Base-by-base conservation (phyloP, 2,888 invertebrate genomes). In the Beris morrisii region DNA sequence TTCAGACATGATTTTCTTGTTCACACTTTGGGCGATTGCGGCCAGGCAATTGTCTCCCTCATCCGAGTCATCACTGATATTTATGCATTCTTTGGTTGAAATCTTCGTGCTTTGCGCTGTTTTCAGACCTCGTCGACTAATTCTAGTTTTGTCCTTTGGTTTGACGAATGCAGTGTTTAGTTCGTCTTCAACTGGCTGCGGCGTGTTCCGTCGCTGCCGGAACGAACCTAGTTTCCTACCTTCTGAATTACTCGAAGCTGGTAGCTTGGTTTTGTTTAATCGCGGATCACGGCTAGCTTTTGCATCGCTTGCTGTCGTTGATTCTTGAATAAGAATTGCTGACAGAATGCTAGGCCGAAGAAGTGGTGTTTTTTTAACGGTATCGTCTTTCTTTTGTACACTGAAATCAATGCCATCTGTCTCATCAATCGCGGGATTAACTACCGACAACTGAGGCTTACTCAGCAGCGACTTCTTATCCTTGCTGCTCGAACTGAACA, bases 1-100 rank as follows among this genome's bases (percentile, higher is more conserved):
- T 0, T 76, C 74, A 22, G 78, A 76, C 77, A 78, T 77, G 32
- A 80, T 80, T 70, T 79, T 78, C 22, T 80, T 79, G 65, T 79
- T 79, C 2, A 81, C 79, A 68, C 77, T 77, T 68, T 80, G 79
- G 0, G 81, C 80, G 5, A 81, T 79, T 68, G 79, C 79, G 2
- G 79, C 78, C 12, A 81, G 72, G 70, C 79, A 81, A 64, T 78
- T 78, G 69, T 81, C 80, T 58, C 79, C 80, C 32, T 73, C 70
- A 55, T 72, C 72, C 5, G 70, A 69, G 55, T 69, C 67, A n/a
- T 55, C 45, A 13, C 38, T 38, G 4, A 38, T 31, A 5, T 15
- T 3, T 28, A 22, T 22, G 32, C 9, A n/a, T 11, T 50, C 56
- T 7, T 9, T 11, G n/a, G 46, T 13, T 9, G 44, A 30, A 6